These are phyloP conservation scores for Enteromius trimaculatus DNA, from an alignment of 2,797 vertebrate genomes.

Conservation along the genomic window DNA sequence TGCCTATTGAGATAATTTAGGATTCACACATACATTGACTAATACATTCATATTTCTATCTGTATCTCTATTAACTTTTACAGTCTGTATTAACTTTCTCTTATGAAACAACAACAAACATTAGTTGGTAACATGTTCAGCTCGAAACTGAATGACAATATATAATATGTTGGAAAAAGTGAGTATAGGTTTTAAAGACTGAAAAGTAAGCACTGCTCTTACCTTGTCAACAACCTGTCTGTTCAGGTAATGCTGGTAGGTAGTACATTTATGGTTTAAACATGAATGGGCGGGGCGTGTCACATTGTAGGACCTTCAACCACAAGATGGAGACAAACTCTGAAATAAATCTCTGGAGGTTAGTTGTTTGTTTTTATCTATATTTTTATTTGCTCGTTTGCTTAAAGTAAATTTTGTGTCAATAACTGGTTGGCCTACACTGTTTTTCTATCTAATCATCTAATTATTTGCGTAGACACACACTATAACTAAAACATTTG, in stretches of 20 bases:
- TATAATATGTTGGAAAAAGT: neutral
- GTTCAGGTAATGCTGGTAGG: constrained; percentile 9
- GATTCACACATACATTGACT: neutral
- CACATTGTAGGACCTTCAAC: neutral
- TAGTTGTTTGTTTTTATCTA: neutral
- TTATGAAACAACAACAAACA: neutral
- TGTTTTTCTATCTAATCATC: neutral
- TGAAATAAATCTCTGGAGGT: neutral
- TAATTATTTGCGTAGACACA: neutral
- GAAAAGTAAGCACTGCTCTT: constrained; percentile 1
- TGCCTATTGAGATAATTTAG: neutral
- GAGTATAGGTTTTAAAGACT: neutral
- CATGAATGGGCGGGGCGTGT: constrained; percentile 23
- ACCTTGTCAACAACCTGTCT: constrained; percentile 29
- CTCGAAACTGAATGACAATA: neutral
- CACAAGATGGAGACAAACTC: constrained; percentile 50
- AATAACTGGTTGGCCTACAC: neutral
- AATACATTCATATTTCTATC: neutral
- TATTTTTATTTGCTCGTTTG: neutral
- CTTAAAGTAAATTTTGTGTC: neutral
- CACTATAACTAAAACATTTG: neutral
- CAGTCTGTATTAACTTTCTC: neutral
- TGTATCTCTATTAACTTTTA: neutral
- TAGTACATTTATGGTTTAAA: neutral
- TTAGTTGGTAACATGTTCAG: neutral